Base-by-base conservation (phyloP, 2,113 vertebrate genomes). In the Salvelinus alpinus region DNA sequence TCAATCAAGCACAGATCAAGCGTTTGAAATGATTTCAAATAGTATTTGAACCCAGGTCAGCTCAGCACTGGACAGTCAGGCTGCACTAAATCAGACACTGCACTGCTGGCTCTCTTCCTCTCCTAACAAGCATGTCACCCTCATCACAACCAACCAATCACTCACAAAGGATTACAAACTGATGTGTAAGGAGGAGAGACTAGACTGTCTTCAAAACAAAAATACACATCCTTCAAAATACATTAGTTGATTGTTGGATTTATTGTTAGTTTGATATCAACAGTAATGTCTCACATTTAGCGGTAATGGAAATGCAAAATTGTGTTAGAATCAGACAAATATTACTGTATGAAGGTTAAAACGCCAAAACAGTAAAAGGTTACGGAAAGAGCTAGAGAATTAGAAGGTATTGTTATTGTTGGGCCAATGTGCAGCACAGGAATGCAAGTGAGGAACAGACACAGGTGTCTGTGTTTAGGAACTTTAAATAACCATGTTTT, bases 401-500 rank as follows among this genome's bases (percentile, higher is more conserved):
- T 60, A 65, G 44, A 65, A 72, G 73, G 14, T 76, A 29, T 9
- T 84, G 78, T 85, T 83, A 71, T 82, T 82, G 80, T 85, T 74
- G 80, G 72, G 70, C 18, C 20, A 51, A 71, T 29, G 70, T 47
- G 68, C 31, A 71, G 76, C 60, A 38, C 14, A 47, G 59, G 76
- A 82, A 69, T 82, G 77, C 81, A 73, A 80, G 76, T 29, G 69
- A 57, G 72, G 44, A 85, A 31, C 59, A 74, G 70, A 44, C 67
- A 25, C 79, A 78, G 80, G 79, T 24, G 70, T 80, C 82, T 74
- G 68, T 47, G 68, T 70, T 83, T 75, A 73, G 77, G 71, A 60
- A 47, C 64, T 77, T 78, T 79, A 81, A 85, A 84, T 77, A 71
- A 77, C 75, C 67, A 48, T 34, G 47, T 70, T 80, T 80, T 79